These are phyloP conservation scores for Sinocyclocheilus maitianheensis DNA, from an alignment of 2,113 vertebrate species.

Conservation along the genomic window DNA sequence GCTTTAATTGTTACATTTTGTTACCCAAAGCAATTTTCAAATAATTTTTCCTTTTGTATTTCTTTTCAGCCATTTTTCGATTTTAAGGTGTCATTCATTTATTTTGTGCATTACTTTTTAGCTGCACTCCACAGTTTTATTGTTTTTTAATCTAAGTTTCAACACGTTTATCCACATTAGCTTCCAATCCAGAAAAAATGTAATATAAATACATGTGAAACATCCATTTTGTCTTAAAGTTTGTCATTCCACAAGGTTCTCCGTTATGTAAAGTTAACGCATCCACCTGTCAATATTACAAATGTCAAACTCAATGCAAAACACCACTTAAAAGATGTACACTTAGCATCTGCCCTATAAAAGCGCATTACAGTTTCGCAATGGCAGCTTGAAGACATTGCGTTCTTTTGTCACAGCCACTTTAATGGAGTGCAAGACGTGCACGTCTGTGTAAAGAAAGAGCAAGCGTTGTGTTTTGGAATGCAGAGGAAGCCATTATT, in stretches of 20 bases:
- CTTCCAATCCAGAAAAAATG: not conserved
- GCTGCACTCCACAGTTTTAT: not conserved
- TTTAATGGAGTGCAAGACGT: constrained; percentile 49
- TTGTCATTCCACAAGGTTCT: not conserved
- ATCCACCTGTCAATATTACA: constrained; percentile 31
- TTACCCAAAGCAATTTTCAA: not conserved
- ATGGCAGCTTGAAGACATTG: constrained; percentile 44
- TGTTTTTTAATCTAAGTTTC: not conserved
- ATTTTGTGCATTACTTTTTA: not conserved
- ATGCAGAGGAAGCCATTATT: constrained; percentile 42
- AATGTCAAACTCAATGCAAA: constrained; percentile 36
- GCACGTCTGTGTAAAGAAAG: constrained; percentile 27
- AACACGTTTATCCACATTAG: not conserved
- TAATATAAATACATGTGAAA: constrained; percentile 10
- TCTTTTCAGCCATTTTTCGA: not conserved
- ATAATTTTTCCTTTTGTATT: not conserved
- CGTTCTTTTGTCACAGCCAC: constrained; percentile 54
- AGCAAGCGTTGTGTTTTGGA: constrained; percentile 39
- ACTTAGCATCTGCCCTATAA: constrained; percentile 59
- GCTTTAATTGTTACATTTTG: not conserved
- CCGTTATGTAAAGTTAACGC: constrained; percentile 34
- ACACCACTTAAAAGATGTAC: constrained; percentile 54
- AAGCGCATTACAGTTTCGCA: constrained; percentile 43
- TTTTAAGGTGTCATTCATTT: not conserved
- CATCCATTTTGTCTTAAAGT: not conserved